Evolutionary conservation across 2,888 invertebrate genomes (phyloP).

Genomic region (Conus canariensis): DNA sequence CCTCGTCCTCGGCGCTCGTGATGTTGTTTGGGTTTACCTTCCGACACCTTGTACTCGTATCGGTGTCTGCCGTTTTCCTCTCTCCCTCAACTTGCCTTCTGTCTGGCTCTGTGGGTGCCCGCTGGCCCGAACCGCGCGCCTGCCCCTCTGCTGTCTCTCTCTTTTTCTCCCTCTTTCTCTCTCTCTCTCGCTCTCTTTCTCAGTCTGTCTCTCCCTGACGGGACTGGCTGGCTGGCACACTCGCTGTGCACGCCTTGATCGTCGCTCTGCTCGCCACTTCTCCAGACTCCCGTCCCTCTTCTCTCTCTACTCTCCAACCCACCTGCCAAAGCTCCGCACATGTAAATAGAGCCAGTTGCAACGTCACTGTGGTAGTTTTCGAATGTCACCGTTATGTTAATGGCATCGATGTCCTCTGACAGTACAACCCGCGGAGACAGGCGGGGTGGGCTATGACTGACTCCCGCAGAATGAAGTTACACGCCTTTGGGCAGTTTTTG

Average conservation of each 20-base stretch:
- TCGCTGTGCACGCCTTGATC: slow-evolving; percentile 21
- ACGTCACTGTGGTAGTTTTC: neutral
- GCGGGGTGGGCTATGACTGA: neutral
- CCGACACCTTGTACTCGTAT: slow-evolving; percentile 14
- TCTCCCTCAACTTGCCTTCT: slow-evolving; percentile 3
- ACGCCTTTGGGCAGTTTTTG: neutral
- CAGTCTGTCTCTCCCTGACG: slow-evolving; percentile 4
- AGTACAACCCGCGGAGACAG: neutral
- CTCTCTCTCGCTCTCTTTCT: neutral
- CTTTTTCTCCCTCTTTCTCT: neutral
- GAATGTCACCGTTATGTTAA: slow-evolving; percentile 18
- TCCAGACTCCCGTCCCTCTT: neutral
- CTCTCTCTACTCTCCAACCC: slow-evolving; percentile 31
- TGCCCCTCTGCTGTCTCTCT: neutral
- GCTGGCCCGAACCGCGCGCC: slow-evolving; percentile 16
- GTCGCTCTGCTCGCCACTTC: slow-evolving; percentile 6
- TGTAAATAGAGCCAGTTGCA: slow-evolving; percentile 24
- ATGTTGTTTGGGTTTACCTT: slow-evolving; percentile 19
- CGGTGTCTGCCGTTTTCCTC: slow-evolving; percentile 4
- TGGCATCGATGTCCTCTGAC: neutral
- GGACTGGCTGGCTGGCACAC: slow-evolving; percentile 33
- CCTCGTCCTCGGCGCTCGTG: neutral
- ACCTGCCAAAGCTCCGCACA: slow-evolving; percentile 35
- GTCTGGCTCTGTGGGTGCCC: slow-evolving; percentile 36
- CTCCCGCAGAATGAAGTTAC: neutral